Evolutionary conservation across 2,797 vertebrate genomes (phyloP).

Genomic region (Acanthopagrus latus): DNA sequence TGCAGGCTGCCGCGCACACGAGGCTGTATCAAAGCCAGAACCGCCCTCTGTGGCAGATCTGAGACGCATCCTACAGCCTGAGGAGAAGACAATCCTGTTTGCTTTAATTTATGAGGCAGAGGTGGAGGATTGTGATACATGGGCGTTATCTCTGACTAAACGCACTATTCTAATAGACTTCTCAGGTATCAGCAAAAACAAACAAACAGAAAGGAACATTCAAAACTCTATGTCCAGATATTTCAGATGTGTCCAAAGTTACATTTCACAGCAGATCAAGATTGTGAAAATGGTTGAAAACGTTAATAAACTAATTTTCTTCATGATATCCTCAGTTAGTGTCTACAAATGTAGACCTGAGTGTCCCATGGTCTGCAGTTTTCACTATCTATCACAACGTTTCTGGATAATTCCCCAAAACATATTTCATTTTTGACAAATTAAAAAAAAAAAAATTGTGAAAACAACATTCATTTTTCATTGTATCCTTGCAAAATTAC

Average conservation of each 20-base stretch:
- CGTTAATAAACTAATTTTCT: not conserved
- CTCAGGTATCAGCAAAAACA: not conserved
- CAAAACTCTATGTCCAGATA: not conserved
- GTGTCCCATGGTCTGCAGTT: not conserved
- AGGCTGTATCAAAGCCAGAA: slow-evolving; percentile 61
- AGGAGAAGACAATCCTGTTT: slow-evolving; percentile 54
- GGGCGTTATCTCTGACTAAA: slow-evolving; percentile 19
- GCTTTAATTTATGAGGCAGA: slow-evolving; percentile 33
- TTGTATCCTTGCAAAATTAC: not conserved
- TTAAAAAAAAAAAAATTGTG: no score
- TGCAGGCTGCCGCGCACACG: slow-evolving; percentile 36
- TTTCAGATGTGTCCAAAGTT: not conserved
- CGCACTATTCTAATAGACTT: not conserved
- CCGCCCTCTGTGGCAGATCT: slow-evolving; percentile 53
- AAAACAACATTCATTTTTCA: not conserved
- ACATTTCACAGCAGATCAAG: not conserved
- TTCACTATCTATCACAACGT: not conserved
- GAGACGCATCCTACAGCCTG: slow-evolving; percentile 46
- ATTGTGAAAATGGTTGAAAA: not conserved
- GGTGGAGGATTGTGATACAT: slow-evolving; percentile 30
- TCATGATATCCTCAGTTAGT: not conserved
- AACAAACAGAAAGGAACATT: not conserved
- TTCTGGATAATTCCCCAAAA: not conserved
- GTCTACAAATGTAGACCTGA: not conserved
- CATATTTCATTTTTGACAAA: no score